phyloP scores from a whole-genome alignment of 2,113 vertebrate species.

The Corythaixoides concolor region DNA sequence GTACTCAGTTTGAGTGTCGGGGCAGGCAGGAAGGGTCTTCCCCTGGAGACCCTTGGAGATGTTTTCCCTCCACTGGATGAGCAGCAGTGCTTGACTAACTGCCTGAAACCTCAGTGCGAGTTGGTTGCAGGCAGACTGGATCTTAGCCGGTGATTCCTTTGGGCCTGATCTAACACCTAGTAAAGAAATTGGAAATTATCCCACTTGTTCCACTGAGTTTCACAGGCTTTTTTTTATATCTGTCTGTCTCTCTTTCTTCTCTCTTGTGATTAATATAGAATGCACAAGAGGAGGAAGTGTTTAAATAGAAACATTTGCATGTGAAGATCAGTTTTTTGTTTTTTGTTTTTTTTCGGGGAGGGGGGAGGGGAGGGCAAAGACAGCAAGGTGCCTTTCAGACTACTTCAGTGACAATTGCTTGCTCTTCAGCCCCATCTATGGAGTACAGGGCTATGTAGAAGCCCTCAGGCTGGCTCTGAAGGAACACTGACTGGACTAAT shows the following conservation, averaged over 20 bases:
- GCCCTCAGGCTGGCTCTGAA: not conserved
- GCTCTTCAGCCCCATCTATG: not conserved
- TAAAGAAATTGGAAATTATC: slow-evolving; percentile 34
- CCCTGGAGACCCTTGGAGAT: not conserved
- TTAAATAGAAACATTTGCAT: not conserved
- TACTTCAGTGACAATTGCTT: not conserved
- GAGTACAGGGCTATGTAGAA: not conserved
- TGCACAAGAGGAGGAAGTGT: not conserved
- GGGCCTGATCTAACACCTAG: slow-evolving; percentile 14
- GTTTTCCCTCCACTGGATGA: not conserved
- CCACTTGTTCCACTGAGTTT: not conserved
- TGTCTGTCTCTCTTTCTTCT: not conserved
- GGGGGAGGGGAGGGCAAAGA: not conserved
- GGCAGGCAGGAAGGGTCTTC: not conserved
- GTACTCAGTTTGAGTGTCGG: not conserved
- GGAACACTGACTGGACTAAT: not conserved
- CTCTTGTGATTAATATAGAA: slow-evolving; percentile 7
- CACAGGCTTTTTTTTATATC: not conserved
- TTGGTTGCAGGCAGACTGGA: not conserved
- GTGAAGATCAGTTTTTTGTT: not conserved
- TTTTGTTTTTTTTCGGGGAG: rapidly evolving
- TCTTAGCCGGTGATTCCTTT: not conserved
- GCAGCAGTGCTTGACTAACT: not conserved
- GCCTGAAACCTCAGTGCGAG: not conserved
- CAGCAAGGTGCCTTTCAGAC: not conserved